Evolutionary conservation across 1,140 invertebrate genomes (phyloP), one percentile per base, ranked within the genome.

Genomic region (Calosoma granatense): DNA sequence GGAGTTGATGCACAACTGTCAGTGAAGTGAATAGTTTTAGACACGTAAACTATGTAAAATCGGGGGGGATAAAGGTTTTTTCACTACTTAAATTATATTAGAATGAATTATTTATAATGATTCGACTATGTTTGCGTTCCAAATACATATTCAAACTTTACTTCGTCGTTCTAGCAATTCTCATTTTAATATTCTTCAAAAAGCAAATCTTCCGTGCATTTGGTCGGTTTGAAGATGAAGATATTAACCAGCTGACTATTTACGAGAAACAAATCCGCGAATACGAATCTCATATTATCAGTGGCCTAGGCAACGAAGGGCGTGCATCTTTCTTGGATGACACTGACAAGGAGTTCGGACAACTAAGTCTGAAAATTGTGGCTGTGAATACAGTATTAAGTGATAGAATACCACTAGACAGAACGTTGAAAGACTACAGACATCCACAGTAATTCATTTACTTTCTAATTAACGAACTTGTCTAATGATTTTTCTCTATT

Each of bases 301-400:
- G 67, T 56, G 78, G 76, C 9, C 70, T 88, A 30, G 87, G 88
- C 11, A 77, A 86, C 56, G 65, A 75, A 58, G 88, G 88, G 1
- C 72, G 76, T 23, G 74, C 80, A 1, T 84, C 85, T 2, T 70
- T 72, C 64, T 68, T 89, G 2, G 69, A 66, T 22, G 80, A 78
- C 12, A 59, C 64, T 3, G 66, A 74, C 17, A 79, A 78, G 60
- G 63, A 73, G 19, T 60, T 72, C 36, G 86, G 84, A 36, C 80
- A 88, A 55, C 74, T 78, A 62, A 70, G 81, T 20, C 78, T 89
- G 63, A 83, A 87, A 63, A 83, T 80, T 64, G 89, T 90, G 67
- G 88, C 90, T 12, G 81, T 93, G 60, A 93, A 94, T 73, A 81
- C 89, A 53, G 75, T 90, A 61, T 75, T 89, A 1, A 91, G 88